Evolutionary conservation across 2,797 vertebrate species (phyloP).

Genomic region (Crypturellus tataupa): DNA sequence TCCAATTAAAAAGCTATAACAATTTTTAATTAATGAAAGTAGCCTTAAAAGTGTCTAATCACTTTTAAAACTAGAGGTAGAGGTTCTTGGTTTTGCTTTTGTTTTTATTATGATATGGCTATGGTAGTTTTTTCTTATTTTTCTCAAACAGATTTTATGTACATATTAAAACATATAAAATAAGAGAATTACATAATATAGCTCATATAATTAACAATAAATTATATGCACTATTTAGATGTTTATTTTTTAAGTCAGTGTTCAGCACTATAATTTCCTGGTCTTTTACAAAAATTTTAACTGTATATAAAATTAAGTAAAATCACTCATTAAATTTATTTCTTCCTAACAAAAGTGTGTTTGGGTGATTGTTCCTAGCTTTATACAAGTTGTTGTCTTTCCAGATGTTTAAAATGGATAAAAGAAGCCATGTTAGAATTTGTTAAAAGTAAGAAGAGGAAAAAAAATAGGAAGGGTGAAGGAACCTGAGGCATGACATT

Average conservation of each 20-base stretch:
- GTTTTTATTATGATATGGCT: neutral
- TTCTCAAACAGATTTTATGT: neutral
- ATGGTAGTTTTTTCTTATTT: neutral
- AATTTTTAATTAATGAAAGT: neutral
- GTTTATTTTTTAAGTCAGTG: neutral
- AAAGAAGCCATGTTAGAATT: neutral
- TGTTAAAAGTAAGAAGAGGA: fast-evolving
- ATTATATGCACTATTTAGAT: neutral
- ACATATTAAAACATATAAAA: neutral
- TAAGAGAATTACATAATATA: neutral
- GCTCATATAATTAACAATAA: neutral
- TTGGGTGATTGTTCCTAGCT: neutral
- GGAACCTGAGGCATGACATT: neutral
- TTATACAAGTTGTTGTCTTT: fast-evolving
- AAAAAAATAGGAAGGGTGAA: neutral
- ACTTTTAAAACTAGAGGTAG: neutral
- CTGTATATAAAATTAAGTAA: neutral
- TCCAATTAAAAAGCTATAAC: neutral
- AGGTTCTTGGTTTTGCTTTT: neutral
- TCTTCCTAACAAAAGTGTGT: neutral
- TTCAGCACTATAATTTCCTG: neutral
- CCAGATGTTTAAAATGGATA: neutral
- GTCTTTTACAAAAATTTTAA: neutral
- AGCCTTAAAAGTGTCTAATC: neutral
- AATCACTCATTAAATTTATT: neutral